phyloP scores from a whole-genome alignment of 2,797 vertebrate species.

The Malacoraja senta region DNA sequence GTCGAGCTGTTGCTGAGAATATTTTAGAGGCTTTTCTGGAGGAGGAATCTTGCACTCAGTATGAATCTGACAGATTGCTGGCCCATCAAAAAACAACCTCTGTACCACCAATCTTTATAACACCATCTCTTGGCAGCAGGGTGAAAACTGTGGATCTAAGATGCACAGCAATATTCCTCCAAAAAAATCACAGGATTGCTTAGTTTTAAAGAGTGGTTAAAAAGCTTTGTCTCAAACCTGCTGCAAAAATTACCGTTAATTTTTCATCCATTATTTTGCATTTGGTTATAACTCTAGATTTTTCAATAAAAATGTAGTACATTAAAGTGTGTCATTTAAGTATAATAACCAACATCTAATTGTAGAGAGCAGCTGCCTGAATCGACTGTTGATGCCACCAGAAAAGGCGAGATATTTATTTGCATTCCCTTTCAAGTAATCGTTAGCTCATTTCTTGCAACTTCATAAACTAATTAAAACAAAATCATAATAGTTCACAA shows the following conservation, averaged over 20 bases:
- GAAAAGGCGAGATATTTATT: neutral
- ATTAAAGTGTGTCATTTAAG: neutral
- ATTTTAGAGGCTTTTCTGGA: conserved; percentile 28
- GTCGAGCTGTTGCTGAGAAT: neutral
- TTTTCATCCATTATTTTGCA: neutral
- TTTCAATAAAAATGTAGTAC: neutral
- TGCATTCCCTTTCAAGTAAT: neutral
- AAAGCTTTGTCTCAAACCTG: neutral
- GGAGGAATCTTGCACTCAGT: neutral
- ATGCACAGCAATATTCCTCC: neutral
- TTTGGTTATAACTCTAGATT: neutral
- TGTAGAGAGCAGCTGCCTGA: neutral
- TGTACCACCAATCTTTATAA: neutral
- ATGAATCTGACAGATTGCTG: conserved; percentile 22
- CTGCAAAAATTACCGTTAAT: neutral
- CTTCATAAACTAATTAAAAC: neutral
- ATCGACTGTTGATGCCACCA: neutral
- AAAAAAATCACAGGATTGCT: neutral
- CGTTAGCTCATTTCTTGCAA: neutral
- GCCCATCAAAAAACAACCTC: conserved; percentile 12
- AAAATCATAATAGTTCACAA: neutral
- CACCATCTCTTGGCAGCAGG: neutral
- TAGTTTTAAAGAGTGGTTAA: neutral
- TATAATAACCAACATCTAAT: neutral
- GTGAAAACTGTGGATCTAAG: neutral